Evolutionary conservation across 2,113 vertebrate genomes (phyloP).

Genomic region (Neotragus pygmaeus): DNA sequence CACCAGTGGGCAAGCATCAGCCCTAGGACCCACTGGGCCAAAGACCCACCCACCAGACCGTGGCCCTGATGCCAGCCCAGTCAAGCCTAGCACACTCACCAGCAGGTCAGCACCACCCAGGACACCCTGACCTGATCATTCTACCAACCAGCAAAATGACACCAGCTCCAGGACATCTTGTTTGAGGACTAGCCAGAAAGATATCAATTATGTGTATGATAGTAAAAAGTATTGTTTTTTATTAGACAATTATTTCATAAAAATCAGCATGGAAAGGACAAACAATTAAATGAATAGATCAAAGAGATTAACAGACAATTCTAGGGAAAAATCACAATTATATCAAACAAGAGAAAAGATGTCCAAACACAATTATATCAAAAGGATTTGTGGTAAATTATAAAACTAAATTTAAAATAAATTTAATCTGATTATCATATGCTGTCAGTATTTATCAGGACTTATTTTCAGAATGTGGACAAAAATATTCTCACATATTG

Average conservation of each 20-base stretch:
- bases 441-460: not conserved
- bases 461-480: not conserved
- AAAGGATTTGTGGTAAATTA: not conserved
- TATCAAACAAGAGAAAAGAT: not conserved
- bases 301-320: not conserved
- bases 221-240: not conserved
- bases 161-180: no score
- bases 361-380: not conserved
- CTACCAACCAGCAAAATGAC: no score
- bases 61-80: no score
- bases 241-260: not conserved
- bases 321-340: not conserved
- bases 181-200: no score
- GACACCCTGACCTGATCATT: no score
- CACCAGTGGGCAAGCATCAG: no score
- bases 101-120: no score
- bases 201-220: no score
- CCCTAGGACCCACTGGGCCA: no score
- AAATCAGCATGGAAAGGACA: not conserved
- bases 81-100: no score
- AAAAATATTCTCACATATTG: not conserved
- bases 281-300: not conserved
- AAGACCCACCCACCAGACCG: no score
- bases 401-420: not conserved
- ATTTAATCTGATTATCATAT: not conserved